Percentiles rank a stretch among this genome's conserved stretches.
phyloP scores from a whole-genome alignment of 2,113 vertebrate genomes.

The Orientallactaga bullata region DNA sequence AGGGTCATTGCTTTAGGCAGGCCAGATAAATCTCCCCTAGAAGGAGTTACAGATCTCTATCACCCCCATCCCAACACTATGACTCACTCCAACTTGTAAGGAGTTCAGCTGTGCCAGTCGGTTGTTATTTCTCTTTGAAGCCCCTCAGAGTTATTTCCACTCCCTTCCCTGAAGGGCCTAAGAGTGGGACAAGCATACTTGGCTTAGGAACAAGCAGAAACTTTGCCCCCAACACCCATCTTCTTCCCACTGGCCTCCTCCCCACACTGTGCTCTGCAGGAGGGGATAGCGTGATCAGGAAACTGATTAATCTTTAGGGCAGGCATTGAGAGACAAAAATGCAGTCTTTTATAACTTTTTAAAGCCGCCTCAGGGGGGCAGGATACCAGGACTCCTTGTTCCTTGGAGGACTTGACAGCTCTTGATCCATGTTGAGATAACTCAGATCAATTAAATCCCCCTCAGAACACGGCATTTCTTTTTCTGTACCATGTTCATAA shows the following conservation, averaged over 20 bases:
- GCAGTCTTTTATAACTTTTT: slow-evolving; percentile 76
- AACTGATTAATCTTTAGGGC: slow-evolving; percentile 83
- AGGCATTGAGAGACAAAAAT: slow-evolving; percentile 79
- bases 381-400: slow-evolving; percentile 70
- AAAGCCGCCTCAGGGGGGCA: slow-evolving; percentile 82
- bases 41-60: slow-evolving; percentile 32
- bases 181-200: neutral
- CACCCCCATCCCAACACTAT: neutral
- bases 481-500: slow-evolving; percentile 15
- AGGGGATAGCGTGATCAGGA: slow-evolving; percentile 30
- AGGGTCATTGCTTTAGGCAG: neutral
- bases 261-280: neutral
- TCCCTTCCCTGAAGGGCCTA: slow-evolving; percentile 42
- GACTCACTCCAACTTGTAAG: slow-evolving; percentile 11
- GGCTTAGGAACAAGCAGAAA: slow-evolving; percentile 75
- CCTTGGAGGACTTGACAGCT: slow-evolving; percentile 55
- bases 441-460: slow-evolving; percentile 81
- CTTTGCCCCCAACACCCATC: neutral
- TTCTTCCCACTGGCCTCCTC: neutral
- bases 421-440: slow-evolving; percentile 71
- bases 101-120: slow-evolving; percentile 43
- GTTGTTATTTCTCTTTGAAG: slow-evolving; percentile 61
- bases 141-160: slow-evolving; percentile 20
- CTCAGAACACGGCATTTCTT: slow-evolving; percentile 57
- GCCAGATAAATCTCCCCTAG: neutral